A percentile compares a stretch with the other conserved stretches of the same genome.
Evolutionary conservation across 2,113 vertebrate species (phyloP).

Genomic region (Gavialis gangeticus): DNA sequence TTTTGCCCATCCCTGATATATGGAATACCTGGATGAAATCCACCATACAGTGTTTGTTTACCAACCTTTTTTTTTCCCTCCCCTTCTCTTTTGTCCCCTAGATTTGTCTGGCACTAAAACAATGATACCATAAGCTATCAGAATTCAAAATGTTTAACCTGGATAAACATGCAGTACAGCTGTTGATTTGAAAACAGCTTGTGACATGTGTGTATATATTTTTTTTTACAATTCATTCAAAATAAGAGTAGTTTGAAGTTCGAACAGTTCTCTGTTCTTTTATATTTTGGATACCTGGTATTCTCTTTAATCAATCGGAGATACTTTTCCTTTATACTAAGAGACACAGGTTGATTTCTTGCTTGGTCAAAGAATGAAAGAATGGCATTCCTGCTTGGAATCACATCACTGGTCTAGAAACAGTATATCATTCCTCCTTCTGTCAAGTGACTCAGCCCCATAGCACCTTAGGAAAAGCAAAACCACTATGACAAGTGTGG

Average conservation of each 20-base stretch:
- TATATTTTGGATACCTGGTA: background rate
- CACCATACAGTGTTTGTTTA: no score
- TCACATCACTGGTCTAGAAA: constrained; percentile 37
- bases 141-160: background rate
- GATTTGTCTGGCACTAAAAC: no score
- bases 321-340: background rate
- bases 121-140: background rate
- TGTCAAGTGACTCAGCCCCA: constrained; percentile 13
- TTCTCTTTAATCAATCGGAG: background rate
- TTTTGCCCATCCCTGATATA: no score
- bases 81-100: no score
- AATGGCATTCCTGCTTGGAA: background rate
- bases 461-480: constrained; percentile 25
- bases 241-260: background rate
- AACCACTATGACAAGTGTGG: constrained; percentile 7
- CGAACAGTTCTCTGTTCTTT: background rate
- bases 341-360: background rate
- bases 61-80: no score
- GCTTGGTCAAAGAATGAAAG: background rate
- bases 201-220: background rate
- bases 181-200: background rate
- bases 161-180: background rate
- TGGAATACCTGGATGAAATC: no score
- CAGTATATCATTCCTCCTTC: constrained; percentile 19
- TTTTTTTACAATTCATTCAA: background rate